Conservation (phyloP, 2,113 vertebrate species). For the Romanogobio albipinnatus region DNA sequence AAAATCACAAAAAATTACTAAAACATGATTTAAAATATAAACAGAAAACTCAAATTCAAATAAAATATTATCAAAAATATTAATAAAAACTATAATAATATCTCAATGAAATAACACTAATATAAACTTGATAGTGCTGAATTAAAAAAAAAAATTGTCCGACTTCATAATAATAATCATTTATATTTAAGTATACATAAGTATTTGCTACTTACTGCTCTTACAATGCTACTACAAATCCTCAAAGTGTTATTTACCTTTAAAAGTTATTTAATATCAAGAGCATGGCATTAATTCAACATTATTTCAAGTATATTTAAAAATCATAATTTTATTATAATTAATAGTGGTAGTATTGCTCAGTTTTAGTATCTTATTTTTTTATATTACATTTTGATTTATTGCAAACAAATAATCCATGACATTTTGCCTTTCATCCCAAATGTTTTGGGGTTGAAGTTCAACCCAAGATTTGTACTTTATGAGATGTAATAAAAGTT, state of each 20-base stretch:
- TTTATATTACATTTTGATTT: neutral
- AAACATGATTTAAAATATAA: neutral
- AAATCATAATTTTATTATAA: neutral
- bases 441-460: neutral
- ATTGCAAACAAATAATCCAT: neutral
- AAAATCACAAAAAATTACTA: neutral
- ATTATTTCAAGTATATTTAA: neutral
- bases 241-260: neutral
- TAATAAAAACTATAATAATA: neutral
- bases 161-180: too few relatives aligned
- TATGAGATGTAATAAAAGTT: slow-evolving; percentile 15
- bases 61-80: neutral
- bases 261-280: neutral
- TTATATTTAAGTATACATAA: too few relatives aligned
- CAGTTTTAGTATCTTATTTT: neutral
- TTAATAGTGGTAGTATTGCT: neutral
- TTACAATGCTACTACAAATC: too few relatives aligned
- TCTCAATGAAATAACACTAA: neutral
- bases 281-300: neutral
- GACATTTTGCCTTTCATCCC: neutral
- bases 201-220: too few relatives aligned
- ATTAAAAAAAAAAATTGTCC: too few relatives aligned
- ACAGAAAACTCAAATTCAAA: neutral
- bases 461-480: neutral
- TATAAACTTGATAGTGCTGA: too few relatives aligned